phyloP scores from a whole-genome alignment of 2,888 invertebrate genomes.

The Alviniconcha strummeri region DNA sequence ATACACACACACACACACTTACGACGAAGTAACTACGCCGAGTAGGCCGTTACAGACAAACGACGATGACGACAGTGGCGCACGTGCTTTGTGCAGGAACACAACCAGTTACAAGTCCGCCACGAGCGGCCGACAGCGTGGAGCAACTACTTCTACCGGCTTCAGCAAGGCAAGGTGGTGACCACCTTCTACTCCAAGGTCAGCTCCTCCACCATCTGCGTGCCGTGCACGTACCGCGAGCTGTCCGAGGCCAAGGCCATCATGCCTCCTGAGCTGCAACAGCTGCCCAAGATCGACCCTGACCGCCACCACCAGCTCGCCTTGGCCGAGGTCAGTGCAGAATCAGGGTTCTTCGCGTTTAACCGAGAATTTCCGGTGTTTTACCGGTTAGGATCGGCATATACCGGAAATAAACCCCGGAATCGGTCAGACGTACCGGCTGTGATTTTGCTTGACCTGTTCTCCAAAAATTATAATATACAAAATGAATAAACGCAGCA shows the following conservation, averaged over 20 bases:
- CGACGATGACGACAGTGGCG: too few relatives aligned
- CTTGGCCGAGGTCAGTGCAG: slow-evolving; percentile 46
- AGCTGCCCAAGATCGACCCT: slow-evolving; percentile 52
- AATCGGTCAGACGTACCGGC: neutral
- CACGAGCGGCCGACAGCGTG: slow-evolving; percentile 55
- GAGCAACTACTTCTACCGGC: slow-evolving; percentile 56
- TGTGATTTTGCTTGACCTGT: too few relatives aligned
- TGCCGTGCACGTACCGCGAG: slow-evolving; percentile 64
- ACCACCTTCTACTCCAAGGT: slow-evolving; percentile 65
- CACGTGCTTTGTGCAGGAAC: slow-evolving; percentile 46
- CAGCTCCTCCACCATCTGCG: slow-evolving; percentile 65
- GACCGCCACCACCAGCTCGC: slow-evolving; percentile 49
- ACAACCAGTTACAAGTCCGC: slow-evolving; percentile 56
- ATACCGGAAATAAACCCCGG: neutral
- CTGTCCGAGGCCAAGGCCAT: slow-evolving; percentile 49
- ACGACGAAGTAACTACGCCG: too few relatives aligned
- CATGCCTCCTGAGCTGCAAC: slow-evolving; percentile 35
- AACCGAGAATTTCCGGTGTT: too few relatives aligned
- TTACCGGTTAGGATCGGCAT: too few relatives aligned
- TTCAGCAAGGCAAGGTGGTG: slow-evolving; percentile 60
- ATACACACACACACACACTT: neutral
- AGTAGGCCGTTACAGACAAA: too few relatives aligned
- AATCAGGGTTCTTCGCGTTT: neutral
- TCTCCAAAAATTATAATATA: too few relatives aligned
- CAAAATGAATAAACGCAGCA: too few relatives aligned